A percentile compares a stretch with the other conserved stretches of the same genome.
phyloP scores from a whole-genome alignment of 2,797 vertebrate genomes.

The Anguilla obscura region DNA sequence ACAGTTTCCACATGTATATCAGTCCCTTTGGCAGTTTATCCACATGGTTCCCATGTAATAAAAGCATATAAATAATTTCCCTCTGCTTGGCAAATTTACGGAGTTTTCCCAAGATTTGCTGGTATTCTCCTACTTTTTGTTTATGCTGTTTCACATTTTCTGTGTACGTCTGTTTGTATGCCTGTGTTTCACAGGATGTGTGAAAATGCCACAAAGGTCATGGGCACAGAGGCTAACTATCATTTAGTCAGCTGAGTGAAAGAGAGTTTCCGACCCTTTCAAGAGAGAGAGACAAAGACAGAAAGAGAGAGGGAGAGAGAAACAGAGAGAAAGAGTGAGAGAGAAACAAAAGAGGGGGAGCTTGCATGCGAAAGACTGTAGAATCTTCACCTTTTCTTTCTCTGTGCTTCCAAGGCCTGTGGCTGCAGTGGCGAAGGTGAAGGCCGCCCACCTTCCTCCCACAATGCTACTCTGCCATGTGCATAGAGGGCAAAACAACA shows the following conservation, averaged over 20 bases:
- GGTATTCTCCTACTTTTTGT: not conserved
- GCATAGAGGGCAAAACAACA: slow-evolving; percentile 13
- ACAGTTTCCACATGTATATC: not conserved
- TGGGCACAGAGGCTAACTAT: not conserved
- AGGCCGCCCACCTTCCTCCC: slow-evolving; percentile 17
- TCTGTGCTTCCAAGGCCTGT: slow-evolving; percentile 3
- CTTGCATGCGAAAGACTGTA: not conserved
- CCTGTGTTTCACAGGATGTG: not conserved
- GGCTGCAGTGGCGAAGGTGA: slow-evolving; percentile 19
- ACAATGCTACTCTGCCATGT: not conserved
- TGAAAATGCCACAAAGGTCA: not conserved
- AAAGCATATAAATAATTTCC: not conserved
- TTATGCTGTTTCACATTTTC: not conserved
- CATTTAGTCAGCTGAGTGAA: not conserved
- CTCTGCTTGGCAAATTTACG: not conserved
- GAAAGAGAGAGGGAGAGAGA: not conserved
- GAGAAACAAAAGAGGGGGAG: not conserved
- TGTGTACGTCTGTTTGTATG: not conserved
- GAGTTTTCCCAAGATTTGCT: not conserved
- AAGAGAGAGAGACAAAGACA: not conserved
- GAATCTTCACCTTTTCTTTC: not conserved
- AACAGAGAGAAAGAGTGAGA: not conserved
- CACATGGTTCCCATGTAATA: not conserved
- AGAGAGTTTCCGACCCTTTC: not conserved
- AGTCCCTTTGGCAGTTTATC: not conserved